Evolutionary conservation across 2,113 vertebrate species (phyloP), one percentile per base, ranked within the genome.

Genomic region (Tychaedon coryphoeus): DNA sequence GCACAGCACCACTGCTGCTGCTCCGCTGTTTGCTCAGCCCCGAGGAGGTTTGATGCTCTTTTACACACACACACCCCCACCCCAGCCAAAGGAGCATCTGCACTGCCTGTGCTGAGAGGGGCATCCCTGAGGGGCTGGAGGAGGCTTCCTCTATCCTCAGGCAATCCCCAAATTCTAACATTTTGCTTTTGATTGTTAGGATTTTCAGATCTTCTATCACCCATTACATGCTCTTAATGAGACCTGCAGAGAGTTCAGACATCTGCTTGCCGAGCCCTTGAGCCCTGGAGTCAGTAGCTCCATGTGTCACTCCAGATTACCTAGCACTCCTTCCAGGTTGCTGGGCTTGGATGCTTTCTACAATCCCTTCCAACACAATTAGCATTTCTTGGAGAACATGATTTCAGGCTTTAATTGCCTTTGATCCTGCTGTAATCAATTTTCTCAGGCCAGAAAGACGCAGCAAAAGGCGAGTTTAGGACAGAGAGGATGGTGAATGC

Each of bases 221-320:
- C 83, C 56, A 33, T 79, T 78, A 82, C 88, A 81, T 7, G 45
- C 70, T 91, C 83, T 26, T 96, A 97, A 96, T 91, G 88, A 97
- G 95, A 95, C 95, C 95, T 96, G 92, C 58, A 76, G 96, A 96
- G 96, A 88, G 69, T 95, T 95, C 69, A 92, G 87, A 90, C 95
- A 96, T 86, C 92, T 95, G 93, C 76, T 84, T 34, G 62, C 69
- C 1, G 42, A 64, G 90, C 90, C 91, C 92, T 74, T 69, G 47
- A 92, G 94, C 84, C 89, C 74, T 17, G 67, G 67, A 94, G 89
- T 81, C 81, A 58, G 67, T 16, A 92, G 75, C 93, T 95, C 83
- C 91, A 77, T 70, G 92, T 88, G 79, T 91, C n/a, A 20, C 70
- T 94, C 78, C 51, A 6, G 8, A 85, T 87, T 90, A 95, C 61